phyloP scores from a whole-genome alignment of 1,140 invertebrate species.

The Brachionus rubens region DNA sequence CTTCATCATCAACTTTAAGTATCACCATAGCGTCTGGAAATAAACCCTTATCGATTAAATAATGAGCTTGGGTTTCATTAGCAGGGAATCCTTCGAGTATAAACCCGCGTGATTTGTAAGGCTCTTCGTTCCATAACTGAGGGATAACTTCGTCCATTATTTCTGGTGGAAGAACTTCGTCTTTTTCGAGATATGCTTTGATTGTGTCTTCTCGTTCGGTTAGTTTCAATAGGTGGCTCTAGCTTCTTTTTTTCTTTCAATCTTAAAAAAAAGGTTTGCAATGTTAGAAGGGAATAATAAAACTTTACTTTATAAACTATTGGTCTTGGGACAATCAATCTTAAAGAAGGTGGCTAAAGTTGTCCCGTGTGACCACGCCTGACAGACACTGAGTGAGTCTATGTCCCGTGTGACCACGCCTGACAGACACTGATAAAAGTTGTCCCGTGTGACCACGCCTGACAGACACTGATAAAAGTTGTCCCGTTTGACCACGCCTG shows the following conservation, averaged over 20 bases:
- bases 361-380: too few species aligned
- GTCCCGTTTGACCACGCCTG: too few species aligned
- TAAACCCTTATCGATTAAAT: slow-evolving; percentile 56
- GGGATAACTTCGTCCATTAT: slow-evolving; percentile 56
- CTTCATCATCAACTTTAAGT: slow-evolving; percentile 53
- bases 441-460: too few species aligned
- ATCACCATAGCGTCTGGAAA: slow-evolving; percentile 58
- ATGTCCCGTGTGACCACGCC: too few species aligned
- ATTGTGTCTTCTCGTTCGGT: slow-evolving; percentile 60
- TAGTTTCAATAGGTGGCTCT: slow-evolving; percentile 54
- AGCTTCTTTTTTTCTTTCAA: slow-evolving; percentile 25
- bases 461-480: too few species aligned
- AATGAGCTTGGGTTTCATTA: slow-evolving; percentile 55
- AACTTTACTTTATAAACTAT: too few species aligned
- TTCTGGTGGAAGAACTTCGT: slow-evolving; percentile 54
- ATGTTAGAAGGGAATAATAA: too few species aligned
- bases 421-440: too few species aligned
- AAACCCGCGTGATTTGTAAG: slow-evolving; percentile 55
- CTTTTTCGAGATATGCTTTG: slow-evolving; percentile 55
- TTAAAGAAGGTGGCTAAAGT: too few species aligned
- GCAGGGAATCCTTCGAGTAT: slow-evolving; percentile 60
- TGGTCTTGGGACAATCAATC: too few species aligned
- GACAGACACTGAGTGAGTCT: too few species aligned
- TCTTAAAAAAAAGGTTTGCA: too few species aligned
- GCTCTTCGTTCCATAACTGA: slow-evolving; percentile 58